Percentiles rank a stretch among this genome's conserved stretches.
These are phyloP conservation scores for Temnopleurus reevesii DNA, from an alignment of 53 echinoderm and acorn worm species.

Conservation along the genomic window DNA sequence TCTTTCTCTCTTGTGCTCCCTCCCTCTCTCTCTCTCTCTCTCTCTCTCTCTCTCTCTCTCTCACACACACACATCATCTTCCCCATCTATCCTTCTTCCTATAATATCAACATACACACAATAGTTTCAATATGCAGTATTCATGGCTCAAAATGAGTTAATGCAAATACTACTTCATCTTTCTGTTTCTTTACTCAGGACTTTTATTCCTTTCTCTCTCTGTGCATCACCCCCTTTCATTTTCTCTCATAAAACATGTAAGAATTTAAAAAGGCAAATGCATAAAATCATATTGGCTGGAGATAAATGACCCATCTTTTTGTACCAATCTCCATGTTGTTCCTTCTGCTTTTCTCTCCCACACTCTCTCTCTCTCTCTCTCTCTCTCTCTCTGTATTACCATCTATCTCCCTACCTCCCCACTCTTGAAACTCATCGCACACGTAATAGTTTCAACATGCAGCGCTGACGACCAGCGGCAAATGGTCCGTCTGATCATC, in stretches of 20 bases:
- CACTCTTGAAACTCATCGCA: no score
- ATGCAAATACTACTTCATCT: not conserved
- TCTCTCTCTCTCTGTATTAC: not conserved
- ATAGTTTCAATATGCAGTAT: not conserved
- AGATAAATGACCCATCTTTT: no score
- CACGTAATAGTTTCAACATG: conserved; percentile 24
- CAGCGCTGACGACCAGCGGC: not conserved
- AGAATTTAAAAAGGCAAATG: no score
- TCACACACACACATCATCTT: not conserved
- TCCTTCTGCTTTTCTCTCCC: not conserved
- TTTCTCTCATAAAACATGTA: not conserved
- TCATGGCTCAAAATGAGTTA: not conserved
- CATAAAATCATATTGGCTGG: no score
- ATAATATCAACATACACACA: conserved; percentile 33
- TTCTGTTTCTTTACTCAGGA: not conserved
- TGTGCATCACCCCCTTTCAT: not conserved
- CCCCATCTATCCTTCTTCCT: not conserved
- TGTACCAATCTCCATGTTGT: not conserved
- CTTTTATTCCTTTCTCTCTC: not conserved
- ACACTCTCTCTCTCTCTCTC: not conserved
- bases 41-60: no score
- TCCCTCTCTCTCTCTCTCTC: not conserved
- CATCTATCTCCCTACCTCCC: not conserved
- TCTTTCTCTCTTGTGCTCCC: not conserved
- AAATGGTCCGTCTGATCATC: not conserved